phyloP scores from a whole-genome alignment of 2,888 invertebrate species.

The Diploptera punctata region DNA sequence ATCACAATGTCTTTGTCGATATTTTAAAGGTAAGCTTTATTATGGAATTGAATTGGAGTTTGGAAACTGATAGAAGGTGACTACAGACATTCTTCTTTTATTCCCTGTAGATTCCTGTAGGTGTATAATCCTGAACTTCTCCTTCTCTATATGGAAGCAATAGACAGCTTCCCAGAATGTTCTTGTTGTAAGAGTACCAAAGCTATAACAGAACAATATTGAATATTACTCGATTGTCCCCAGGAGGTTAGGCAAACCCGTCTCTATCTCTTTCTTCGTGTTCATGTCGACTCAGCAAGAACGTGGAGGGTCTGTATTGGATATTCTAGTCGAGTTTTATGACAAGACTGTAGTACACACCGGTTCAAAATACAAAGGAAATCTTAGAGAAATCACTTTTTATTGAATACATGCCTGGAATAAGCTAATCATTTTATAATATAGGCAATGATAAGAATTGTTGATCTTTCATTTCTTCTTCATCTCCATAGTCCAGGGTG shows the following conservation, averaged over 20 bases:
- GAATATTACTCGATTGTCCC: conserved; percentile 29
- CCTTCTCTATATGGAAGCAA: conserved; percentile 30
- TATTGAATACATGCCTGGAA: not conserved
- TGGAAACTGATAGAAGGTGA: conserved; percentile 4
- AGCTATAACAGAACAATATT: conserved; percentile 20
- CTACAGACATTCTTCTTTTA: conserved; percentile 1
- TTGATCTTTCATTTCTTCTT: no score
- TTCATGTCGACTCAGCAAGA: conserved; percentile 27
- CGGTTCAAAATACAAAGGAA: not conserved
- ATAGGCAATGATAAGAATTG: no score
- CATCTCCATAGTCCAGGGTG: no score
- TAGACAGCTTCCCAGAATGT: conserved; percentile 17
- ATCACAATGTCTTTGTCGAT: not conserved
- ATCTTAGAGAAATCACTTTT: not conserved
- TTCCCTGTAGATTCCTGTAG: not conserved
- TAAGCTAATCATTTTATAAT: not conserved
- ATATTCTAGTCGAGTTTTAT: conserved; percentile 26
- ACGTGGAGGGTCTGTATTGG: conserved; percentile 14
- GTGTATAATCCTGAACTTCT: conserved; percentile 24
- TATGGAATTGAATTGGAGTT: not conserved
- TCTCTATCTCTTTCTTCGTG: not conserved
- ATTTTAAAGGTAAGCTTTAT: not conserved
- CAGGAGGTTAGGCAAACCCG: conserved; percentile 12
- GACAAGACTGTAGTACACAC: conserved; percentile 17
- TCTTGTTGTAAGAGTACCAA: not conserved